These are phyloP conservation scores for Lanistes nyassanus DNA, from an alignment of 1,140 invertebrate genomes.

Conservation along the genomic window DNA sequence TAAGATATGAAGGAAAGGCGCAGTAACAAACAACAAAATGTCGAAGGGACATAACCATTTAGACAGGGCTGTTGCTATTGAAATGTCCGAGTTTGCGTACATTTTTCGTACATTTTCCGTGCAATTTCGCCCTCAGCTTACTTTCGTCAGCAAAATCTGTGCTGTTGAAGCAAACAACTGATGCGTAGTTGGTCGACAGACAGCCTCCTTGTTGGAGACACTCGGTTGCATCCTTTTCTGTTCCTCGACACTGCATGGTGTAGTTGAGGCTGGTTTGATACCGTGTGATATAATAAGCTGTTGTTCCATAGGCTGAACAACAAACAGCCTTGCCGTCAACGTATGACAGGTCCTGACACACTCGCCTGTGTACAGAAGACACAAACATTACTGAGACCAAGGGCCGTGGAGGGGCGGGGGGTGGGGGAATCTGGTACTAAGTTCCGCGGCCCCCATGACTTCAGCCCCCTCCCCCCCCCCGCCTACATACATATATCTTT, in stretches of 20 bases:
- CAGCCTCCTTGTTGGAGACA: slow-evolving; percentile 40
- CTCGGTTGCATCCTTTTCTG: slow-evolving; percentile 34
- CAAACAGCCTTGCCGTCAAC: slow-evolving; percentile 47
- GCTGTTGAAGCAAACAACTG: slow-evolving; percentile 44
- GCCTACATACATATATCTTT: too few relatives aligned
- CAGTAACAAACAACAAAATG: too few relatives aligned
- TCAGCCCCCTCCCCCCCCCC: too few relatives aligned
- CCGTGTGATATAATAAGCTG: neutral
- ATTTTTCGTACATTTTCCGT: too few relatives aligned
- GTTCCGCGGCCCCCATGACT: too few relatives aligned
- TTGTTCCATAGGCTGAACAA: slow-evolving; percentile 45
- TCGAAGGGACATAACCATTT: too few relatives aligned
- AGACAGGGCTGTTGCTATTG: too few relatives aligned
- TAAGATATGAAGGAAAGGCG: too few relatives aligned
- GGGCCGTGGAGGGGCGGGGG: too few relatives aligned
- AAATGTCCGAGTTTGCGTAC: too few relatives aligned
- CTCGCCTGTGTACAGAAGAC: slow-evolving; percentile 4
- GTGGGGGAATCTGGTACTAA: too few relatives aligned
- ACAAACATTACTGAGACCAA: neutral
- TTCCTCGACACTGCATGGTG: slow-evolving; percentile 42
- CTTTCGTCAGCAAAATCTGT: slow-evolving; percentile 17
- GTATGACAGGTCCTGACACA: slow-evolving; percentile 48
- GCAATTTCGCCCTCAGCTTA: neutral
- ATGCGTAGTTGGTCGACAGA: slow-evolving; percentile 39
- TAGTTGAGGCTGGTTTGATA: slow-evolving; percentile 32